These are phyloP conservation scores for Nanorana parkeri DNA, from an alignment of 2,113 vertebrate genomes.

Conservation along the genomic window DNA sequence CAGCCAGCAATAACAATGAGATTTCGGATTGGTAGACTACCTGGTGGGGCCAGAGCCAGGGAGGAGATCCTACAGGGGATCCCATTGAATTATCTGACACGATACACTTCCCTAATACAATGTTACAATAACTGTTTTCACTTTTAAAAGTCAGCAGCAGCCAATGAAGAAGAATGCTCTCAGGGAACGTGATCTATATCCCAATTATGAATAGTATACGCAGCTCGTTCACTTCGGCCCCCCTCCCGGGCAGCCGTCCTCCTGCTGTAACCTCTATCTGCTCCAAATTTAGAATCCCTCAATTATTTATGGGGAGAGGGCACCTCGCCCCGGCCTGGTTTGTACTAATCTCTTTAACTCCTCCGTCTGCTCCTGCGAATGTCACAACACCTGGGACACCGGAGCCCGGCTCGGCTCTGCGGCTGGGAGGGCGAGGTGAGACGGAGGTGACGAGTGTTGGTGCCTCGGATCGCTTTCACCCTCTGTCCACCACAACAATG, in stretches of 20 bases:
- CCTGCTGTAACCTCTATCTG: background rate
- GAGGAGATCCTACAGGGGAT: no score
- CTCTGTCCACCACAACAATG: background rate
- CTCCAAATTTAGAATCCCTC: background rate
- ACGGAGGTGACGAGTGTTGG: constrained; percentile 6
- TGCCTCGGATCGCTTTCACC: background rate
- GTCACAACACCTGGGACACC: constrained; percentile 9
- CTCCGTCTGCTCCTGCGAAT: background rate
- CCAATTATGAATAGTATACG: background rate
- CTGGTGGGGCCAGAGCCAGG: no score
- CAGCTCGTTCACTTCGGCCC: background rate
- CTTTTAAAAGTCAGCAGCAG: no score
- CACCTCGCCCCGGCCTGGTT: constrained; percentile 18
- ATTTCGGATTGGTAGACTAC: no score
- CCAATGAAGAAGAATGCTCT: no score
- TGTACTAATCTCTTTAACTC: constrained; percentile 33
- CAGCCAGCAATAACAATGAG: no score
- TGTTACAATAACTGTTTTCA: no score
- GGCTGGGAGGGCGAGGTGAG: background rate
- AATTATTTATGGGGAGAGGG: constrained; percentile 7
- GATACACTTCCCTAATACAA: no score
- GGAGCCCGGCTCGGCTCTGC: background rate
- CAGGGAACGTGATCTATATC: background rate
- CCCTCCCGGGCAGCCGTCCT: background rate
- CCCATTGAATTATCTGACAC: no score